Base-by-base conservation (phyloP, 2,797 vertebrate species). In the Ateles fusciceps region DNA sequence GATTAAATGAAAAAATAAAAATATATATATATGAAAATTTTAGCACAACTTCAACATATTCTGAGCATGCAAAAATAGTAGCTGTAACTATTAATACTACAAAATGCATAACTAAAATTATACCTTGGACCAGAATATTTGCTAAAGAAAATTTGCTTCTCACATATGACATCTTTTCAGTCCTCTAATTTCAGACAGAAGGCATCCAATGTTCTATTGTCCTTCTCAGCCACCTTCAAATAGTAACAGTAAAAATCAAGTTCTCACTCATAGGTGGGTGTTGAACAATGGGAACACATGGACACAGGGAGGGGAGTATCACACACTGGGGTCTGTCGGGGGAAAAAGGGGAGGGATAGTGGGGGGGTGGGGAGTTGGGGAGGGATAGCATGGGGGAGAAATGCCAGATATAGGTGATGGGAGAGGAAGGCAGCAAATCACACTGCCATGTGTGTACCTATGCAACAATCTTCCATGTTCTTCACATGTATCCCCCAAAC, bases 71-170 rank as follows among this genome's bases (percentile, higher is more conserved):
- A 92, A 44, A 92, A 95, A 83, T 19, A 36, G 44, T 75, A 84
- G 36, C n/a, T 89, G 5, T 26, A 52, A 61, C 24, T 39, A 33
- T 80, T 74, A 76, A 83, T 83, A 72, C 28, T 74, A 64, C 4
- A 72, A 78, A 50, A 81, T 30, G 19, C 26, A 76, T 24, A 81
- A 80, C 39, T 11, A 50, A 80, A 91, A 92, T 72, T 71, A 80
- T 9, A 83, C n/a, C n/a, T 78, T 52, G 83, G 17, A 76, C 44
- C 7, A 93, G 78, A 90, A 91, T 91, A 85, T 39, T 94, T 96
- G 36, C 52, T 91, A 75, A 74, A 93, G 50, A 39, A 85, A 91
- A 46, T 46, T 57, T 89, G 24, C n/a, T 88, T 95, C 44, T 59
- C 26, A 52, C 10, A 57, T 59, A 44, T 74, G 68, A 96, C 85